Evolutionary conservation across 2,113 vertebrate genomes (phyloP).

Genomic region (Circaetus cinerascens): DNA sequence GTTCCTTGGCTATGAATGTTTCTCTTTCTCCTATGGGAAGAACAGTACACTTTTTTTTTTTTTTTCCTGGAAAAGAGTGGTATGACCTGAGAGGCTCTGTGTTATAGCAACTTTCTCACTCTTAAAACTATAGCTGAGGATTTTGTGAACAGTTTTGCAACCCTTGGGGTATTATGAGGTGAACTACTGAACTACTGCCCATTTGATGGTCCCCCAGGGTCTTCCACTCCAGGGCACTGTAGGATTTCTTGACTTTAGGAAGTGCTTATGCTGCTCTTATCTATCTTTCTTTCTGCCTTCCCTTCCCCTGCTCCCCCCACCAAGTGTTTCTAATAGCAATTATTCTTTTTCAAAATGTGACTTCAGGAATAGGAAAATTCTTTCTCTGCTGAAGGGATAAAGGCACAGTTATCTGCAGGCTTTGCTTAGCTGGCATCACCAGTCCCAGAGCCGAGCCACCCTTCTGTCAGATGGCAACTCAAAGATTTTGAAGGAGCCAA

Average conservation of each 20-base stretch:
- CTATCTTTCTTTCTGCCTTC: background rate
- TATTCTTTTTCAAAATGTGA: background rate
- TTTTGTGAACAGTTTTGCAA: background rate
- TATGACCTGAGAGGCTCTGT: background rate
- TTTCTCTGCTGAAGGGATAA: background rate
- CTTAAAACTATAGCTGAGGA: background rate
- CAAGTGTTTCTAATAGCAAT: background rate
- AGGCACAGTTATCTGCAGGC: background rate
- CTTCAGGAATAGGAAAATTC: background rate
- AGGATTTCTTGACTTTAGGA: background rate
- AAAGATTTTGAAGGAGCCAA: background rate
- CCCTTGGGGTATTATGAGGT: background rate
- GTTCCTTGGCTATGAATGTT: background rate
- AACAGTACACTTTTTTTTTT: background rate
- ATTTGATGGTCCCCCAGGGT: background rate
- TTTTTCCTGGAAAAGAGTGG: background rate
- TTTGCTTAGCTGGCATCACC: background rate
- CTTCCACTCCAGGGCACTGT: background rate
- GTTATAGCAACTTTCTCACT: background rate
- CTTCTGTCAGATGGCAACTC: background rate
- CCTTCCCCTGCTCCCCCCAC: accelerated
- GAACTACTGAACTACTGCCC: background rate
- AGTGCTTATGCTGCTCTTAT: background rate
- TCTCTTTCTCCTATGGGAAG: background rate
- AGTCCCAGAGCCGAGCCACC: background rate